Conservation (phyloP, 64 coral and sea anemone species). For the Montipora capricornis region DNA sequence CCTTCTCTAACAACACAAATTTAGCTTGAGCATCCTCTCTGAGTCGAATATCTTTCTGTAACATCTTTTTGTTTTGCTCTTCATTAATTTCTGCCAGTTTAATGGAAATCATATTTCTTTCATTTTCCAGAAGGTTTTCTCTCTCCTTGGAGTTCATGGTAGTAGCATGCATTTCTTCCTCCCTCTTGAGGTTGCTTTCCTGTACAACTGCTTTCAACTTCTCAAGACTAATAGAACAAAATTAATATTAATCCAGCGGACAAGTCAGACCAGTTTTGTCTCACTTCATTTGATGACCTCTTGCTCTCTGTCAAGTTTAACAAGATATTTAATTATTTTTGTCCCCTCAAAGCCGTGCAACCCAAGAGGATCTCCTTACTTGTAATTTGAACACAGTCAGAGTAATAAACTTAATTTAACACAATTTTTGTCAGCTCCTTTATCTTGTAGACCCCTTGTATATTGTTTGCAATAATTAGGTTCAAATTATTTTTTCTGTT, state of each 20-base stretch:
- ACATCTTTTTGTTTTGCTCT: slow-evolving; percentile 92
- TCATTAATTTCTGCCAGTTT: slow-evolving; percentile 95
- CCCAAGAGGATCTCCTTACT: no score
- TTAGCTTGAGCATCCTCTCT: slow-evolving; percentile 97
- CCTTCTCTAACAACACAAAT: slow-evolving; percentile 89
- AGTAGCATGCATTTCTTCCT: slow-evolving; percentile 77
- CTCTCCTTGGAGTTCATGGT: slow-evolving; percentile 84
- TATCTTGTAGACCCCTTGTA: no score
- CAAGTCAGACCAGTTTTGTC: not conserved
- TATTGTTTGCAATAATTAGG: no score
- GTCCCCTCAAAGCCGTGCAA: no score
- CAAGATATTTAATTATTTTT: no score
- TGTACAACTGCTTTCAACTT: slow-evolving; percentile 76
- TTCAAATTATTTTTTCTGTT: no score
- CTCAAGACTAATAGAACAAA: slow-evolving; percentile 59
- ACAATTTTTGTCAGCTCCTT: no score
- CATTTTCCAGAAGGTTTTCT: slow-evolving; percentile 76
- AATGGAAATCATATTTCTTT: slow-evolving; percentile 81
- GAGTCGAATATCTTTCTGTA: slow-evolving; percentile 92
- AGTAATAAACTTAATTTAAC: no score
- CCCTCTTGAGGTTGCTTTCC: slow-evolving; percentile 77
- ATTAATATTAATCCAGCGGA: not conserved
- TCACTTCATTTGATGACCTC: no score
- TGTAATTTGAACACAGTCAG: no score
- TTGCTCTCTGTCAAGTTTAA: no score